Evolutionary conservation across 2,888 invertebrate species (phyloP), one percentile per base, ranked within the genome.

Genomic region (Melanchra persicariae): DNA sequence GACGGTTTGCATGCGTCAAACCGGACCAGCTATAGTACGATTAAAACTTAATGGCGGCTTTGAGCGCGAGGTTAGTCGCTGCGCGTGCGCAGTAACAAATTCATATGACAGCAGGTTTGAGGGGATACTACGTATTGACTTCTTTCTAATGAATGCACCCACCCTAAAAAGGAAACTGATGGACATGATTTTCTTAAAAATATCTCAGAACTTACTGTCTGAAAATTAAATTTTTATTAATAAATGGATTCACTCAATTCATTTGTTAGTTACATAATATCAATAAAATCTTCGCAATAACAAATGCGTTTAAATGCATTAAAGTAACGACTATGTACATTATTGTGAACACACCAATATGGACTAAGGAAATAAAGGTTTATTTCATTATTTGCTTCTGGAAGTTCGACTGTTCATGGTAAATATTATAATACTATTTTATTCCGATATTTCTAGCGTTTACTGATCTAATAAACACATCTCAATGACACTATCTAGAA

Each of bases 301-400:
- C n/a, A 78, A 77, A 73, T 73, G 73, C 77, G 34, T 45, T 30
- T 52, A 77, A 77, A 77, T 78, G 67, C 77, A 52, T 57, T 34
- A 69, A 61, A n/a, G 12, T 57, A 65, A 57, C 24, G 12, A 61
- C 30, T 70, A 76, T 71, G 70, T 52, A 77, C 59, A 77, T 30
- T 40, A 51, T 64, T 60, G 15, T 60, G 7, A 63, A 63, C 45
- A 69, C 34, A 58, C 40, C 34, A 40, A 8, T 45, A 24, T 47
- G 34, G 30, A 57, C 45, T n/a, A 9, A 43, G 7, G 3, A 47
- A 37, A 54, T 45, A 63, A 43, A 43, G 34, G n/a, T 40, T 59
- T 3, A 24, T 49, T 45, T 47, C 12, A 30, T 49, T 9, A 22
- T n/a, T 26, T 57, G 26, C 24, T 58, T 54, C 26, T 67, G 49